Percentiles rank a stretch among this genome's conserved stretches.
Evolutionary conservation across 2,113 vertebrate genomes (phyloP).

Genomic region (Cervus canadensis): DNA sequence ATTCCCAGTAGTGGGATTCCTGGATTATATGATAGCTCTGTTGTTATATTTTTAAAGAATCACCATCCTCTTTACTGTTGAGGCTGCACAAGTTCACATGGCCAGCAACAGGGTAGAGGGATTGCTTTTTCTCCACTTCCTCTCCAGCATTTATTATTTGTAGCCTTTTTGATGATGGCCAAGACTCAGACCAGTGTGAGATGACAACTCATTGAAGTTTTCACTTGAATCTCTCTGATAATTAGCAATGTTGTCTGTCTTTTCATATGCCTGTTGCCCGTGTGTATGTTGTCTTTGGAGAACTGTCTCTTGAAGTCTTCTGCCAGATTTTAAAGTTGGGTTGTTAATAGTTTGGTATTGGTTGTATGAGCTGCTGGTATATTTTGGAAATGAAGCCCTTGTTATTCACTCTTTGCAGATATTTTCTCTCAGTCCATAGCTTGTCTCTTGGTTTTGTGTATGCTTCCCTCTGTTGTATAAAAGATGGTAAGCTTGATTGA

Average conservation of each 20-base stretch:
- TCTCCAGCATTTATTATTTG: neutral
- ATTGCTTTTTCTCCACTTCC: neutral
- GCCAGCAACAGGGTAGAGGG: neutral
- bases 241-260: rapidly evolving
- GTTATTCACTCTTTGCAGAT: neutral
- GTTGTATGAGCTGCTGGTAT: neutral
- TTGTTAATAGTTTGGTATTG: neutral
- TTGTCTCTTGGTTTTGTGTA: neutral
- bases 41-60: neutral
- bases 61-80: neutral
- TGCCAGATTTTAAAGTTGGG: neutral
- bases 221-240: neutral
- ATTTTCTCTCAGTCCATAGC: neutral
- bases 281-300: neutral
- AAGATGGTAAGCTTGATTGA: neutral
- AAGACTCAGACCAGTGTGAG: neutral
- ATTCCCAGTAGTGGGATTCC: neutral
- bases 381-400: neutral
- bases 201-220: neutral
- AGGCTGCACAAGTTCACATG: neutral
- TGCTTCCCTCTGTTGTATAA: neutral
- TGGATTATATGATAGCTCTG: neutral
- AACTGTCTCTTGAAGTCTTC: neutral
- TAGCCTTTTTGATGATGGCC: neutral
- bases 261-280: neutral